These are phyloP conservation scores for Misgurnus mizolepis DNA, from an alignment of 2,113 vertebrate genomes.

Conservation along the genomic window DNA sequence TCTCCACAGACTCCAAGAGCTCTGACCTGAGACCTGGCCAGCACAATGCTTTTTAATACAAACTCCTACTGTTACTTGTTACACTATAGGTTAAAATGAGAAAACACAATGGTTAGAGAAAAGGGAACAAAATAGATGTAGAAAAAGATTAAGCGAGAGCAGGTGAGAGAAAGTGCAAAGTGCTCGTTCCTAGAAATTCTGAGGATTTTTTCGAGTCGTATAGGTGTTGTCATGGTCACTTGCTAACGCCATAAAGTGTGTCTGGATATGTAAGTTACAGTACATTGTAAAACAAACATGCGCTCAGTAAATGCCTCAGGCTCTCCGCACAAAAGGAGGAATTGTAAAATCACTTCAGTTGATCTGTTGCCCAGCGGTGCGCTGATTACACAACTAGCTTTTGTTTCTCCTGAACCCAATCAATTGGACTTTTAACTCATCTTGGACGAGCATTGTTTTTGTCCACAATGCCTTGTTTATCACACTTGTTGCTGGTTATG, in stretches of 20 bases:
- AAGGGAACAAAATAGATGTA: neutral
- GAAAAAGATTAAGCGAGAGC: neutral
- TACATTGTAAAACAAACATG: slow-evolving; percentile 35
- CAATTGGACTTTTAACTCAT: neutral
- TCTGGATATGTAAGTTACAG: slow-evolving; percentile 10
- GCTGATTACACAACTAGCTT: neutral
- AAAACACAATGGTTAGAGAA: neutral
- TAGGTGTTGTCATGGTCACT: slow-evolving; percentile 6
- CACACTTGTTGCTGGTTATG: neutral
- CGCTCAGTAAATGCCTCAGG: neutral
- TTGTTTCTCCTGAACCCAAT: neutral
- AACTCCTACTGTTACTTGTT: slow-evolving; percentile 33
- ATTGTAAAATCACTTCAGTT: slow-evolving; percentile 15
- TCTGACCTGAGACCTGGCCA: slow-evolving; percentile 37
- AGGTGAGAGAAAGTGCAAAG: neutral
- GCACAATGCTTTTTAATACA: neutral
- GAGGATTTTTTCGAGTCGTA: neutral
- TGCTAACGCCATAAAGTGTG: neutral
- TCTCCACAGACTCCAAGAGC: slow-evolving; percentile 17
- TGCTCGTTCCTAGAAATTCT: neutral
- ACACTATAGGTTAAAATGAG: too few species aligned
- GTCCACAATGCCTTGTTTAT: neutral
- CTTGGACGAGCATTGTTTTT: neutral
- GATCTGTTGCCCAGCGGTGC: neutral
- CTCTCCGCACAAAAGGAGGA: neutral